Evolutionary conservation across 2,888 invertebrate species (phyloP).

Genomic region (Acanthosepion lycidas): DNA sequence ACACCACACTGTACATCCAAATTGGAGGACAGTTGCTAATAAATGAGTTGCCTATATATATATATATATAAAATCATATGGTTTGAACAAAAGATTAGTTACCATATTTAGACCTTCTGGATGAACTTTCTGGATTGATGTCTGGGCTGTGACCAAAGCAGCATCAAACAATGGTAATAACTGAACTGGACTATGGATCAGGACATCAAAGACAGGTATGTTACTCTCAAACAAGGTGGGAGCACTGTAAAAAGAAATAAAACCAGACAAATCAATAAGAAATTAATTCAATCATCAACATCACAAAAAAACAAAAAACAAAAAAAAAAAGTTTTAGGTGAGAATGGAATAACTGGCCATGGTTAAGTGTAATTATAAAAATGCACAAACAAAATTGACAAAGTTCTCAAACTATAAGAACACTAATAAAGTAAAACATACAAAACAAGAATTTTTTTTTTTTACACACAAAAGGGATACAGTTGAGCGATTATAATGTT

Average conservation of each 20-base stretch:
- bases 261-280: neutral
- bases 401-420: neutral
- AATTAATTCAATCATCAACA: too few relatives aligned
- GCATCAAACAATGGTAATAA: constrained; percentile 81
- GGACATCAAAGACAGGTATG: constrained; percentile 81
- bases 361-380: neutral
- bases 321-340: too few relatives aligned
- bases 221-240: constrained; percentile 78
- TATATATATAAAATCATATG: too few relatives aligned
- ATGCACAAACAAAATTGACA: neutral
- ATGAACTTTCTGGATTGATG: constrained; percentile 78
- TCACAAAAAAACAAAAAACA: too few relatives aligned
- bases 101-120: constrained; percentile 56
- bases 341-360: neutral
- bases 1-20: too few relatives aligned
- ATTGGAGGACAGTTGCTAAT: too few relatives aligned
- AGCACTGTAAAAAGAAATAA: constrained; percentile 62
- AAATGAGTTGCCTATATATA: too few relatives aligned
- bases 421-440: too few relatives aligned
- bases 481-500: too few relatives aligned
- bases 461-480: too few relatives aligned
- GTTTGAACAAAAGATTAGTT: neutral
- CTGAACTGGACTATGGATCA: constrained; percentile 81
- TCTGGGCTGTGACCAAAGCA: constrained; percentile 67
- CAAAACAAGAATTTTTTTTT: too few relatives aligned